Conservation (phyloP, 1,140 invertebrate genomes). For the Lordiphosa mommai region DNA sequence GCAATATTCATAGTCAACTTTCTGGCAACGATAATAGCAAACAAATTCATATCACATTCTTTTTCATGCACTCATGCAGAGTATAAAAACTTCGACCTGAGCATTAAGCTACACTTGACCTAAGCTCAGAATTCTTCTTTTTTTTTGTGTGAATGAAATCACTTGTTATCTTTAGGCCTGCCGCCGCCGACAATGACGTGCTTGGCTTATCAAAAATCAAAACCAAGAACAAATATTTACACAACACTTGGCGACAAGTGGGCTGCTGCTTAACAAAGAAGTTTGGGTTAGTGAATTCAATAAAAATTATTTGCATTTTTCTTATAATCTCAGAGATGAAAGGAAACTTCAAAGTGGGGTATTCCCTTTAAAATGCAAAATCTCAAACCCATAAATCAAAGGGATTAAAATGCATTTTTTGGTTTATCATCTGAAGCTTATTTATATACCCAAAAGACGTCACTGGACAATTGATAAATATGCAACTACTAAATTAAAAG, state of each 20-base stretch:
- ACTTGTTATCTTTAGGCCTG: slow-evolving; percentile 25
- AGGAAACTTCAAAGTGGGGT: too few species aligned
- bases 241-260: slow-evolving; percentile 14
- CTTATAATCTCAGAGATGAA: slow-evolving; percentile 15
- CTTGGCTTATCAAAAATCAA: slow-evolving; percentile 34
- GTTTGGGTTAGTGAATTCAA: slow-evolving; percentile 1
- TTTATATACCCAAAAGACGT: slow-evolving; percentile 23
- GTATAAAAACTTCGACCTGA: slow-evolving; percentile 1
- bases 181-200: neutral
- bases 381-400: slow-evolving; percentile 8
- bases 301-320: slow-evolving; percentile 10
- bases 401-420: slow-evolving; percentile 30
- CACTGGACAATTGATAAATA: slow-evolving; percentile 50
- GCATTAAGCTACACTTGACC: too few species aligned
- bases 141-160: slow-evolving; percentile 34
- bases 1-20: too few species aligned
- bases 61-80: neutral
- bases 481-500: slow-evolving; percentile 56
- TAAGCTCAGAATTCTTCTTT: neutral
- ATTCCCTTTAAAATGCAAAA: too few species aligned
- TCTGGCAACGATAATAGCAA: too few species aligned
- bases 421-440: slow-evolving; percentile 25
- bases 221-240: slow-evolving; percentile 43
- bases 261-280: neutral
- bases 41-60: too few species aligned